Evolutionary conservation across 1,140 invertebrate genomes (phyloP), one percentile per base, ranked within the genome.

Genomic region (Thaumetopoea pityocampa): DNA sequence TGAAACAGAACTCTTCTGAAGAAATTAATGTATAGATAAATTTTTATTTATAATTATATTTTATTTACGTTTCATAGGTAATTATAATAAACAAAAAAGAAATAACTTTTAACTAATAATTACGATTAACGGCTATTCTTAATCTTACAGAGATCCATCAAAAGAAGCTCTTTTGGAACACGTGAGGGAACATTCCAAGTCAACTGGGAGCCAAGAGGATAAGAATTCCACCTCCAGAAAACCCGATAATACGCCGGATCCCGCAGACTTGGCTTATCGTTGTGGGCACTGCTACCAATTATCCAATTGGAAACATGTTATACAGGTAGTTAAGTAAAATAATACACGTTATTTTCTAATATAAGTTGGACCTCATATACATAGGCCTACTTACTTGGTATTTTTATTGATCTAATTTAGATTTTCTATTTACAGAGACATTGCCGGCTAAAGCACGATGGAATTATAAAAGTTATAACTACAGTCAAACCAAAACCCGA

Each of bases 221-320:
- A 29, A 40, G 12, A 66, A 63, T 46, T 16, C 19, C 18, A 17
- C 12, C 16, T 35, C 3, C 5, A 73, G 67, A 40, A 85, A 69
- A 46, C 46, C 60, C 3, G 76, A 84, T 23, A 71, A 61, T 32
- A 57, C 51, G 9, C 58, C 66, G 10, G 77, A 81, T 44, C 76
- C 80, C 5, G 69, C 77, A 3, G 81, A 85, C 43, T 54, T 85
- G 22, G 89, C 90, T 20, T 92, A 91, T 79, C 87, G 90, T 54
- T 93, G 91, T 83, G 90, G 90, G 56, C 90, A 91, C 73, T 93
- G 91, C 83, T 89, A 91, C 72, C 90, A 92, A 80, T 80, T 91
- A 61, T 92, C 91, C 41, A 92, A 92, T 82, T 93, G 91, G 91
- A 92, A 91, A 86, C 91, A 93, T 87, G 91, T 92, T 56, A 92